Conservation (phyloP, 2,797 vertebrate genomes). For the Cirrhinus molitorella region DNA sequence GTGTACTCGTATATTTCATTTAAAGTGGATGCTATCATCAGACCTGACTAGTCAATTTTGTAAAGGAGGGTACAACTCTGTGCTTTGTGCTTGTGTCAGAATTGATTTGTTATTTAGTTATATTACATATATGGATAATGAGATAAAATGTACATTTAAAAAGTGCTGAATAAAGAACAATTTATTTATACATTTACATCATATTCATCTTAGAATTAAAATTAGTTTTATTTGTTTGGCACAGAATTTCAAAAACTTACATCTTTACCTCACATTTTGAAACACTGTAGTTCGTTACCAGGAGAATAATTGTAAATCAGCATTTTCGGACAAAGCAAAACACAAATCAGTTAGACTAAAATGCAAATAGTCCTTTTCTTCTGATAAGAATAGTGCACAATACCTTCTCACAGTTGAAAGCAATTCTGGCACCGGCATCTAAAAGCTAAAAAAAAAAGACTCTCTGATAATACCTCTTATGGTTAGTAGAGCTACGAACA, state of each 20-base stretch:
- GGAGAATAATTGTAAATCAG: conserved; percentile 16
- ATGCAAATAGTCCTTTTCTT: conserved; percentile 20
- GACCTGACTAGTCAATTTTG: not conserved
- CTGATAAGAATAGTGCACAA: conserved; percentile 1
- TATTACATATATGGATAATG: not conserved
- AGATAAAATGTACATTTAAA: not conserved
- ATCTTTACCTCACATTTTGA: not conserved
- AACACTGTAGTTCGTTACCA: not conserved
- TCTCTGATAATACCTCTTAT: conserved; percentile 33
- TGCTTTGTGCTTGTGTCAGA: not conserved
- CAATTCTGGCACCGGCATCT: conserved; percentile 27
- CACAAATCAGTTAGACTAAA: too few relatives aligned
- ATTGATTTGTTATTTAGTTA: accelerated
- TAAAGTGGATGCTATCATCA: not conserved
- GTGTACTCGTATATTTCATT: conserved; percentile 8
- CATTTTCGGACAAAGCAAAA: conserved; percentile 21
- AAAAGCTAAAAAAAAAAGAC: conserved; percentile 30
- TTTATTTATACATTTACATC: not conserved
- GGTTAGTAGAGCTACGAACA: conserved; percentile 7
- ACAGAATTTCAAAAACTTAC: not conserved
- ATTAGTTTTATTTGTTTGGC: not conserved
- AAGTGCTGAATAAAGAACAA: not conserved
- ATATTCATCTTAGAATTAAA: not conserved
- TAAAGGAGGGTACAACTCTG: not conserved
- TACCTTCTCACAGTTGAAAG: conserved; percentile 23